These are phyloP conservation scores for Myathropa florea DNA, from an alignment of 2,888 invertebrate species.

Conservation along the genomic window DNA sequence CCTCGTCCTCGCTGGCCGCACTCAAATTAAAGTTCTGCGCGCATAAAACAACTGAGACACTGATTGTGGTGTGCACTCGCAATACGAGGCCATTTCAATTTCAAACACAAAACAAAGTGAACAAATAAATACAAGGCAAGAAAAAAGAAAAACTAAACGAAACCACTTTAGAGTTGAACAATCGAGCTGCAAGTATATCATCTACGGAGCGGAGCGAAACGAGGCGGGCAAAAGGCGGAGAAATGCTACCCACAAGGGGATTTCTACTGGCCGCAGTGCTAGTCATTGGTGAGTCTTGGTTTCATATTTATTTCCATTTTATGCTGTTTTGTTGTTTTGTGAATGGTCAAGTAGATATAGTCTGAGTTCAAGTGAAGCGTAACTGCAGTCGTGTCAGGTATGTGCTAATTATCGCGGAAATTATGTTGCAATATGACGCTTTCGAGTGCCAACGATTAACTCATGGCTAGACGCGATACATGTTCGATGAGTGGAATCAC, in stretches of 20 bases:
- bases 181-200: constrained; percentile 27
- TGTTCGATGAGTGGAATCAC: too few species aligned
- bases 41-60: constrained; percentile 33
- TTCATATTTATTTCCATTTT: constrained; percentile 1
- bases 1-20: neutral
- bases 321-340: constrained; percentile 4
- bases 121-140: too few species aligned
- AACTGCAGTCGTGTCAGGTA: neutral
- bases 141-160: constrained; percentile 24
- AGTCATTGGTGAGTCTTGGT: constrained; percentile 55
- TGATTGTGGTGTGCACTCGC: neutral
- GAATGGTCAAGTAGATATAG: neutral
- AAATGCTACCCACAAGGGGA: constrained; percentile 46
- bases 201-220: neutral
- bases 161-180: constrained; percentile 5
- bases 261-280: constrained; percentile 48
- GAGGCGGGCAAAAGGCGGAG: too few species aligned
- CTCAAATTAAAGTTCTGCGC: constrained; percentile 38
- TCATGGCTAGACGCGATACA: neutral
- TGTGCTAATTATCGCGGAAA: neutral
- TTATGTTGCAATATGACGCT: too few species aligned
- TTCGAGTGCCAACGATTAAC: neutral
- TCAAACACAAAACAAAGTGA: constrained; percentile 1
- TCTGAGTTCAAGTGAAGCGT: neutral
- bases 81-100: constrained; percentile 37